Percentiles rank a stretch among this genome's conserved stretches.
Conservation (phyloP, 2,888 invertebrate species). For the Eristalis tenax region DNA sequence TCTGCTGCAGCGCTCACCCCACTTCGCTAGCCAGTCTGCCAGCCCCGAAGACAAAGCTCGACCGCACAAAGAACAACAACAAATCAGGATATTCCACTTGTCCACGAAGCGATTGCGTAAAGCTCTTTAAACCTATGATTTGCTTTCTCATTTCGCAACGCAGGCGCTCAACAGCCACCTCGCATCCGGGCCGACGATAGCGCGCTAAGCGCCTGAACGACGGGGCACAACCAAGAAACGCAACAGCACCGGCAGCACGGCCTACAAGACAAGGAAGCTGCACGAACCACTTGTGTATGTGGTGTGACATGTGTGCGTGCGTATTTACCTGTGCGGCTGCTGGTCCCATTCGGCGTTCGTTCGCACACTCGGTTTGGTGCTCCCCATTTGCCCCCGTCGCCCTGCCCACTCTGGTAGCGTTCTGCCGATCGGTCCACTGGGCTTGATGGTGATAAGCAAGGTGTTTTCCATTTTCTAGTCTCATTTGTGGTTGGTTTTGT, state of each 20-base stretch:
- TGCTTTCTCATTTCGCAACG: slow-evolving; percentile 65
- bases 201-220: neutral
- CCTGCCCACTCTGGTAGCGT: slow-evolving; percentile 42
- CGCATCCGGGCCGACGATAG: neutral
- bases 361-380: neutral
- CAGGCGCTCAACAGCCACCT: neutral
- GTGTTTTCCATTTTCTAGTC: slow-evolving; percentile 44
- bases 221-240: neutral
- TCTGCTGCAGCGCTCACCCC: neutral
- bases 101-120: slow-evolving; percentile 59
- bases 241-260: neutral
- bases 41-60: neutral
- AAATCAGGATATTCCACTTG: slow-evolving; percentile 66
- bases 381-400: neutral
- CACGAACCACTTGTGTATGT: neutral
- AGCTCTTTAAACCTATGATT: slow-evolving; percentile 60
- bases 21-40: neutral
- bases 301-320: too few species aligned
- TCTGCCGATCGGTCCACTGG: slow-evolving; percentile 19
- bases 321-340: neutral
- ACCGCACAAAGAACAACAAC: slow-evolving; percentile 19
- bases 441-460: slow-evolving; percentile 9
- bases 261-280: neutral
- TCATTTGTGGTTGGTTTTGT: slow-evolving; percentile 12
- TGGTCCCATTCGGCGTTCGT: neutral